These are phyloP conservation scores for Cephus runcator DNA, from an alignment of 2,888 invertebrate genomes.

Conservation along the genomic window DNA sequence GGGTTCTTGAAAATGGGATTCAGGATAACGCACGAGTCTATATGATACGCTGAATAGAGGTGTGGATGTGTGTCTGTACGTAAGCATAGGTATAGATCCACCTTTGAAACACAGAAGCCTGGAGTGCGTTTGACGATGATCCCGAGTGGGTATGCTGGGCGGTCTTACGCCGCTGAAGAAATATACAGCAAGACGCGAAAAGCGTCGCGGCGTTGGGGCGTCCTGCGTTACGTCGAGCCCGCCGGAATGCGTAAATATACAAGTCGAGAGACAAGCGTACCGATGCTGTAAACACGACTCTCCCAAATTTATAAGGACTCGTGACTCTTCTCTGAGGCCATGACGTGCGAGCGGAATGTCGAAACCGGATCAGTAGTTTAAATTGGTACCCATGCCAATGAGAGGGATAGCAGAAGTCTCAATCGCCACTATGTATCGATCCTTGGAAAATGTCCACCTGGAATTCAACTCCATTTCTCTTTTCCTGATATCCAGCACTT, in stretches of 20 bases:
- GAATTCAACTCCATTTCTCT: background rate
- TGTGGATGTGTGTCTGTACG: background rate
- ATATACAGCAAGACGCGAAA: constrained; percentile 61
- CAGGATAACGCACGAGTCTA: background rate
- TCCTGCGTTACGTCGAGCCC: constrained; percentile 61
- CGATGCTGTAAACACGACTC: constrained; percentile 14
- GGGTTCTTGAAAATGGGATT: background rate
- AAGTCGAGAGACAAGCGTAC: constrained; percentile 31
- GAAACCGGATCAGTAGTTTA: constrained; percentile 12
- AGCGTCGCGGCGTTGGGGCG: constrained; percentile 58
- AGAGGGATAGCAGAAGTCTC: background rate
- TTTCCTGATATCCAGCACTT: constrained; percentile 37
- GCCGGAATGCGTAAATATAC: constrained; percentile 63
- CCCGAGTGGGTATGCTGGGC: constrained; percentile 44
- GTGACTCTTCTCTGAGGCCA: constrained; percentile 23
- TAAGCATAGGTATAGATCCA: background rate
- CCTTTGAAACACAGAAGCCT: background rate
- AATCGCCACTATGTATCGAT: background rate
- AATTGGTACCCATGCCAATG: constrained; percentile 3
- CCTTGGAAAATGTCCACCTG: background rate
- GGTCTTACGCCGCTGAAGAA: constrained; percentile 54
- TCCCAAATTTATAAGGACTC: constrained; percentile 36
- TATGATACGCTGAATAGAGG: background rate
- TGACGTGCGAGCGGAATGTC: constrained; percentile 30
- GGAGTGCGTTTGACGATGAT: constrained; percentile 8